Evolutionary conservation across 2,113 vertebrate genomes (phyloP).

Genomic region (Suricata suricatta): DNA sequence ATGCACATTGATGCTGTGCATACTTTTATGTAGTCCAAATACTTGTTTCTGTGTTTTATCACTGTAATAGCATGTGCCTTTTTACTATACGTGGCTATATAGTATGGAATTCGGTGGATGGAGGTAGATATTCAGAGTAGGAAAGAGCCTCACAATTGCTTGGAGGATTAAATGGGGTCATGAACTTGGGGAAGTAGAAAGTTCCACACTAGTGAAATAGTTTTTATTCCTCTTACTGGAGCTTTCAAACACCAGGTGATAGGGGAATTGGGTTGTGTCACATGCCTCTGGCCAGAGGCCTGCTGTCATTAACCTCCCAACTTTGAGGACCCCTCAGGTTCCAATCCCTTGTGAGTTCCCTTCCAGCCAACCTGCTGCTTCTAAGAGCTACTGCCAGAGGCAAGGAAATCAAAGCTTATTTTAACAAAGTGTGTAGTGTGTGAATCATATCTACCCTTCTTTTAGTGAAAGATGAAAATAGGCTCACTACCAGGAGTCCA

Average conservation of each 20-base stretch:
- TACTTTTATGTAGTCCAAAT: not conserved
- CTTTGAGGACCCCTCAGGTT: not conserved
- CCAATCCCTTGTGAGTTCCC: not conserved
- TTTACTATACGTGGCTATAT: not conserved
- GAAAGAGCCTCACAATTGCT: not conserved
- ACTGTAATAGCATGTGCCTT: not conserved
- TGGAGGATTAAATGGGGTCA: not conserved
- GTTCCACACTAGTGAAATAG: not conserved
- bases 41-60: not conserved
- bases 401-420: slow-evolving; percentile 14
- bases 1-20: not conserved
- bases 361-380: not conserved
- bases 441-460: slow-evolving; percentile 31
- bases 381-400: slow-evolving; percentile 11
- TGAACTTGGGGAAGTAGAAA: not conserved
- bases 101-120: not conserved
- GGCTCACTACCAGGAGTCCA: too few relatives aligned
- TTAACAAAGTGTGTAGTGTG: not conserved
- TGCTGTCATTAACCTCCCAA: not conserved
- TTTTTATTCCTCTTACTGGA: not conserved
- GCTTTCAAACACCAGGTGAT: not conserved
- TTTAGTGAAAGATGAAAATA: slow-evolving; percentile 57
- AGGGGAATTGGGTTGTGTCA: not conserved
- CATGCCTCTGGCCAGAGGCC: not conserved
- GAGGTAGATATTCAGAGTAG: not conserved